Evolutionary conservation across 2,113 vertebrate genomes (phyloP).

Genomic region (Anarhynchus alexandrinus): DNA sequence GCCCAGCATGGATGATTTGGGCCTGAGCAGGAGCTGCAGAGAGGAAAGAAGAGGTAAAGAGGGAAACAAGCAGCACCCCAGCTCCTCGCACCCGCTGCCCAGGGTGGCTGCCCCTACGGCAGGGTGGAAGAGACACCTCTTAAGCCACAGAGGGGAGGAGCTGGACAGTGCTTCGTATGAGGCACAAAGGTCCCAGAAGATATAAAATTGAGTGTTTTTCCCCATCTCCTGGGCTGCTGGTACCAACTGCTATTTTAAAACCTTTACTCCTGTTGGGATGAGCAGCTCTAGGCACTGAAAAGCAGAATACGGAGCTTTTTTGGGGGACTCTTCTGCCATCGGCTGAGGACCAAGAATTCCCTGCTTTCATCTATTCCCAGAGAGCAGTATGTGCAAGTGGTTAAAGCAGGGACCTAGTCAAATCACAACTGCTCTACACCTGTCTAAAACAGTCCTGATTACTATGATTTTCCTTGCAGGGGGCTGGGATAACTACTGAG

Average conservation of each 20-base stretch:
- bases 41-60: not conserved
- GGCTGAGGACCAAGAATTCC: not conserved
- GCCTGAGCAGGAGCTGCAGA: slow-evolving; percentile 90
- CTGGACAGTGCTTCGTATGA: not conserved
- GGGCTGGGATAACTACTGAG: not conserved
- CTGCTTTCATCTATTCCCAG: not conserved
- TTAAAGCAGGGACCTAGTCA: not conserved
- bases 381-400: not conserved
- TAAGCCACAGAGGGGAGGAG: not conserved
- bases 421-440: not conserved
- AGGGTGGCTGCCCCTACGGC: not conserved
- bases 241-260: not conserved
- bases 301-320: not conserved
- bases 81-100: not conserved
- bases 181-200: not conserved
- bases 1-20: slow-evolving; percentile 94
- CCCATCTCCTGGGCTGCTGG: not conserved
- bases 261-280: not conserved
- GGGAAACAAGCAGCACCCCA: not conserved
- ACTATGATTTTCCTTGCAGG: slow-evolving; percentile 18
- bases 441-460: not conserved
- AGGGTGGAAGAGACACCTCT: not conserved
- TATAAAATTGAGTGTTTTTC: not conserved
- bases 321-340: rapidly evolving
- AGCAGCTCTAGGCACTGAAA: not conserved